Conservation (phyloP, 2,888 invertebrate species). For the Cremastobaeus sp. region DNA sequence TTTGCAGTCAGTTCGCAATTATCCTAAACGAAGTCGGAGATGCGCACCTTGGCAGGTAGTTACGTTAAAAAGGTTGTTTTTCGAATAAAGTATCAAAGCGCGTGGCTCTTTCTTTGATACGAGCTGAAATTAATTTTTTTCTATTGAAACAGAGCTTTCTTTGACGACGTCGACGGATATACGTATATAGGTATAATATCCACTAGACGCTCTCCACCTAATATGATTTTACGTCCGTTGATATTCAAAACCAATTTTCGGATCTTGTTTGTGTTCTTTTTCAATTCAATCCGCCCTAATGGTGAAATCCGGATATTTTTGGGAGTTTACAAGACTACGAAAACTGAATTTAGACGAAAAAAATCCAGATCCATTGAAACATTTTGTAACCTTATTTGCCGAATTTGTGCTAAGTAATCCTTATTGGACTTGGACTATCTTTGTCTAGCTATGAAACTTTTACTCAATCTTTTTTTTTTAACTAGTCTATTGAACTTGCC, state of each 20-base stretch:
- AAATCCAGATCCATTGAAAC: too few species aligned
- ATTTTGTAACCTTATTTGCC: too few species aligned
- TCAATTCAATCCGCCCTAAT: too few species aligned
- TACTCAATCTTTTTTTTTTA: too few species aligned
- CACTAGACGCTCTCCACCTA: background rate
- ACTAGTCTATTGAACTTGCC: too few species aligned
- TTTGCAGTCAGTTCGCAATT: background rate
- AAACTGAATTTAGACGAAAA: too few species aligned
- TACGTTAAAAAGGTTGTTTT: constrained; percentile 18
- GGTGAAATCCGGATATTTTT: too few species aligned
- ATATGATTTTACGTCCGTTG: constrained; percentile 8
- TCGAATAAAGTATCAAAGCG: constrained; percentile 17
- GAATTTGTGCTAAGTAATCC: too few species aligned
- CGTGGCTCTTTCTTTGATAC: constrained; percentile 12
- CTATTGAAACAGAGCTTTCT: constrained; percentile 25
- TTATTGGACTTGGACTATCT: too few species aligned
- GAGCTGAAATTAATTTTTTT: constrained; percentile 21
- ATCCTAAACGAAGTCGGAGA: background rate
- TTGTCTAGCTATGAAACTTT: too few species aligned
- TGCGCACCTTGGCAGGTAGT: background rate
- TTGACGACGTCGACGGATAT: constrained; percentile 1
- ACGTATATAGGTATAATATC: constrained; percentile 10
- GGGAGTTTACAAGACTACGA: too few species aligned
- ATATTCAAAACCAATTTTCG: constrained; percentile 13
- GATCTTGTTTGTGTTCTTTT: too few species aligned